Conservation (phyloP, 2,888 invertebrate species). For the Latrodectus elegans region DNA sequence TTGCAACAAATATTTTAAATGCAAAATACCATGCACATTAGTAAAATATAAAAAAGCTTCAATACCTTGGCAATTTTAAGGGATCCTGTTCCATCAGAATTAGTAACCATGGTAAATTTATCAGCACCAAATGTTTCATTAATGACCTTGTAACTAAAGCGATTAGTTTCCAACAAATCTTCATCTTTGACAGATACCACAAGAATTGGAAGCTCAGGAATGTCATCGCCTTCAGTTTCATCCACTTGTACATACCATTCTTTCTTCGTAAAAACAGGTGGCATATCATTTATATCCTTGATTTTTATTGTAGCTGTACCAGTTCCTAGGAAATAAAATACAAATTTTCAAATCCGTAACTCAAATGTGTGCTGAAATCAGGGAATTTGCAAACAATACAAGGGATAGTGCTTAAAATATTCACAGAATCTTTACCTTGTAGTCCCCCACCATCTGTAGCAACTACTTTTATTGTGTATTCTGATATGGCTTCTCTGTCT, state of each 20-base stretch:
- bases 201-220: constrained; percentile 93
- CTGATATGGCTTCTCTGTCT: constrained; percentile 72
- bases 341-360: neutral
- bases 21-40: neutral
- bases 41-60: too few relatives aligned
- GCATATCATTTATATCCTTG: constrained; percentile 77
- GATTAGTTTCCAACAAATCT: constrained; percentile 88
- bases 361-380: neutral
- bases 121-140: constrained; percentile 92
- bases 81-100: constrained; percentile 95
- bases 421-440: constrained; percentile 71
- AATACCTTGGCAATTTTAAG: constrained; percentile 86
- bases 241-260: constrained; percentile 82
- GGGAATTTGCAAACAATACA: neutral
- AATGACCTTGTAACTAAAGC: constrained; percentile 89
- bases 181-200: constrained; percentile 96
- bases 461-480: constrained; percentile 72
- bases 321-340: constrained; percentile 72
- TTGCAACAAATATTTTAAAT: neutral
- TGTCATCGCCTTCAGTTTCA: constrained; percentile 91
- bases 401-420: neutral
- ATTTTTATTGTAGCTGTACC: constrained; percentile 75
- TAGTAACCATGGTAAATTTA: constrained; percentile 96
- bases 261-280: constrained; percentile 74
- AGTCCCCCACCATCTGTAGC: constrained; percentile 71